Conservation (phyloP, 2,113 vertebrate genomes). For the Paedocypris sp. region DNA sequence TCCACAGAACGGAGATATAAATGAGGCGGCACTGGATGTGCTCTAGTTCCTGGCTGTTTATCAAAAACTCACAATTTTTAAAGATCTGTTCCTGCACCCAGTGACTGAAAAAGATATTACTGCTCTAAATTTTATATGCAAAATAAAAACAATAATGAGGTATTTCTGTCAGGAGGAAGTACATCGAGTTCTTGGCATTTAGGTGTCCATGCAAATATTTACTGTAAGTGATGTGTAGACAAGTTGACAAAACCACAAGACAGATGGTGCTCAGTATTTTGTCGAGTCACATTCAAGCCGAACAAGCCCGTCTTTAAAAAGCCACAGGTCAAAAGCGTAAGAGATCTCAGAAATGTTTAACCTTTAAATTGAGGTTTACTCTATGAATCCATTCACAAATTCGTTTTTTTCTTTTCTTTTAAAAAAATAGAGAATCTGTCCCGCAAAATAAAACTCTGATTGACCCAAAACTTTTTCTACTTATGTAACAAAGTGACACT, state of each 20-base stretch:
- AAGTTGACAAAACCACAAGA: conserved; percentile 30
- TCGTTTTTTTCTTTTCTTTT: no score
- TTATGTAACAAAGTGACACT: conserved; percentile 15
- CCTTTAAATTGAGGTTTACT: no score
- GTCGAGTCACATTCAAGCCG: neutral
- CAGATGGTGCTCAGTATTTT: conserved; percentile 8
- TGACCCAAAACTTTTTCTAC: neutral
- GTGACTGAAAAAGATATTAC: no score
- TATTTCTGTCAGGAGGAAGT: conserved; percentile 45
- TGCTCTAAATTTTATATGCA: no score
- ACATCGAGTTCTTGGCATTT: conserved; percentile 51
- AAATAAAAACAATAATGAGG: neutral
- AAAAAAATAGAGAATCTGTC: neutral
- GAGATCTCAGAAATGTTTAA: neutral
- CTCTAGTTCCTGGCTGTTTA: no score
- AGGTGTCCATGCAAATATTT: conserved; percentile 56
- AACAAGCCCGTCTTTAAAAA: neutral
- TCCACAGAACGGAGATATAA: no score
- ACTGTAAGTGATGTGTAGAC: conserved; percentile 47
- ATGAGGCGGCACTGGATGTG: no score
- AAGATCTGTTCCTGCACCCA: no score
- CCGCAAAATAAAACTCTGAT: neutral
- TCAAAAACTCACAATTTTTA: no score
- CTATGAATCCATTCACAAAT: no score
- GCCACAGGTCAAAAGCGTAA: neutral